These are phyloP conservation scores for Alexandromys fortis DNA, from an alignment of 2,113 vertebrate genomes.

Conservation along the genomic window DNA sequence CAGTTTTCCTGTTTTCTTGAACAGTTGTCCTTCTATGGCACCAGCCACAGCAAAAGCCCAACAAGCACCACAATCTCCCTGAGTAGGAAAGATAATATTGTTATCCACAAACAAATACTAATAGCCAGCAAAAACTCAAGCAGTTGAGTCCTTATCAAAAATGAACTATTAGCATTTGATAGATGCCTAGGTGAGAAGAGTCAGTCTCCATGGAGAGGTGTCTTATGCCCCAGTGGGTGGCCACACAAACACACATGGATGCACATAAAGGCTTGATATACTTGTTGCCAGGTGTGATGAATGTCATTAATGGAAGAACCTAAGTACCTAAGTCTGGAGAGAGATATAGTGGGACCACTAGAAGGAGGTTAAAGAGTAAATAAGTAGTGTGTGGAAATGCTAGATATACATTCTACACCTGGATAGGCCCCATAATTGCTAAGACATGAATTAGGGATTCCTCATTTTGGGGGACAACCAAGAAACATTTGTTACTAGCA, in stretches of 20 bases:
- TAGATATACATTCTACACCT: neutral
- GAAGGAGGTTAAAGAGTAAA: too few relatives aligned
- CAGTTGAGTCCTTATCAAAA: neutral
- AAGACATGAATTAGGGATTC: neutral
- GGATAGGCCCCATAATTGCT: neutral
- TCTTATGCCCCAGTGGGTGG: neutral
- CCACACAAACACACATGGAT: neutral
- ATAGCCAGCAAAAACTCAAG: neutral
- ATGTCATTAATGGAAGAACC: too few relatives aligned
- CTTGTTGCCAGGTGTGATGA: neutral
- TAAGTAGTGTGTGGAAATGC: neutral
- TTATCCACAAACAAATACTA: neutral
- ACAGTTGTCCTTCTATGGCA: constrained; percentile 92
- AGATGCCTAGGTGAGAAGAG: neutral
- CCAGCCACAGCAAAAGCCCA: neutral
- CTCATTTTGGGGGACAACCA: neutral
- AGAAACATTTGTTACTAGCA: neutral
- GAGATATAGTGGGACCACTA: too few relatives aligned
- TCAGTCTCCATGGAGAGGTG: neutral
- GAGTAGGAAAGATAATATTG: neutral
- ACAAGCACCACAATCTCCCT: constrained; percentile 88
- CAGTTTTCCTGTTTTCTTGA: constrained; percentile 89
- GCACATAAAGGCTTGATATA: too few relatives aligned
- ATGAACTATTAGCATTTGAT: too few relatives aligned
- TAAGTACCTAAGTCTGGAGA: neutral